These are phyloP conservation scores for Cyprinella venusta DNA, from an alignment of 2,797 vertebrate species.

Conservation along the genomic window DNA sequence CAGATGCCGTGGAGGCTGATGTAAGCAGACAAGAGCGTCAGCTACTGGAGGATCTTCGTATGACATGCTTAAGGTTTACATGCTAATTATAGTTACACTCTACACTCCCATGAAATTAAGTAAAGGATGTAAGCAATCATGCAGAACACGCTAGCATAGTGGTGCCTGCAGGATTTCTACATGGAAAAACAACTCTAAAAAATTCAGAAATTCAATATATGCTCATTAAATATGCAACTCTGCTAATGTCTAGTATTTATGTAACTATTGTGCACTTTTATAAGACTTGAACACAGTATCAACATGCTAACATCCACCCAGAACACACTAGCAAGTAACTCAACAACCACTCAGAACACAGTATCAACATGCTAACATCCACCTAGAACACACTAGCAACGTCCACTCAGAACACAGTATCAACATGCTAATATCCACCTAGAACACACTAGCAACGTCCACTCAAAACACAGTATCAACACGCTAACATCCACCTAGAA, in stretches of 20 bases:
- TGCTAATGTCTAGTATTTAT: neutral
- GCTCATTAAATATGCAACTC: neutral
- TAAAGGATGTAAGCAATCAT: neutral
- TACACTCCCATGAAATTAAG: neutral
- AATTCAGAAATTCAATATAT: neutral
- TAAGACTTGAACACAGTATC: neutral
- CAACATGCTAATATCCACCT: no score
- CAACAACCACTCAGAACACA: no score
- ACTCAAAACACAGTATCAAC: no score
- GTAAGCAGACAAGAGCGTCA: slow-evolving; percentile 83
- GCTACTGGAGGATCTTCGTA: slow-evolving; percentile 87
- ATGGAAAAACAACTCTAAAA: neutral
- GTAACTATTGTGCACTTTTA: neutral
- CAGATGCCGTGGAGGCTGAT: slow-evolving; percentile 82
- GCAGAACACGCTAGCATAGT: neutral
- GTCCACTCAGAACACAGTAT: no score
- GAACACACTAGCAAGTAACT: no score
- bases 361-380: no score
- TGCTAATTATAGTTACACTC: neutral
- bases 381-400: no score
- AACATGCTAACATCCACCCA: no score
- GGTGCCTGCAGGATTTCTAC: neutral
- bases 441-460: no score
- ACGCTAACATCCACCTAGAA: no score
- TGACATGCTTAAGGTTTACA: slow-evolving; percentile 85